These are phyloP conservation scores for Graphium colonna DNA, from an alignment of 2,888 invertebrate species.

Conservation along the genomic window DNA sequence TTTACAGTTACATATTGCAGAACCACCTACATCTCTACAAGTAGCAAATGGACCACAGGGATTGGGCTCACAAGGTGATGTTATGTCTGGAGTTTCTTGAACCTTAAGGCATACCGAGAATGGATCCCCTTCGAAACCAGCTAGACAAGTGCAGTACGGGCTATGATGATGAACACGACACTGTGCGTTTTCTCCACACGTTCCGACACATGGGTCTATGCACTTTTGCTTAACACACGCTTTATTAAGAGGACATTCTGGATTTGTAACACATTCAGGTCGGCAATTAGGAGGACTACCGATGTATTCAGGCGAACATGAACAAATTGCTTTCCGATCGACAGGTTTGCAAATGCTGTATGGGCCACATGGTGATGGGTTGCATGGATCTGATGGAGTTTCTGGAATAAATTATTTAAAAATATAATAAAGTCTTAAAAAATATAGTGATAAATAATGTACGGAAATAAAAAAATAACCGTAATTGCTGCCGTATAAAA, in stretches of 20 bases:
- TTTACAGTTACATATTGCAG: conserved; percentile 82
- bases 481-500: no score
- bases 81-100: conserved; percentile 66
- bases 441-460: no score
- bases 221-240: conserved; percentile 90
- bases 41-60: conserved; percentile 85
- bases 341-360: conserved; percentile 84
- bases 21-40: conserved; percentile 77
- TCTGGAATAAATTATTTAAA: conserved; percentile 44
- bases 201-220: conserved; percentile 88
- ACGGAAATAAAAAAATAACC: no score
- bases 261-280: conserved; percentile 88
- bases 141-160: conserved; percentile 86
- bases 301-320: conserved; percentile 83
- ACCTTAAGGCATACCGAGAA: conserved; percentile 76
- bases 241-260: conserved; percentile 88
- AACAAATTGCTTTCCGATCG: conserved; percentile 84
- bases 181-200: conserved; percentile 85
- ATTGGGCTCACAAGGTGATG: conserved; percentile 80
- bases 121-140: conserved; percentile 87
- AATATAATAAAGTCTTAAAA: no score
- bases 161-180: conserved; percentile 85
- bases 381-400: conserved; percentile 82
- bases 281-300: conserved; percentile 89
- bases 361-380: conserved; percentile 89